Evolutionary conservation across 2,888 invertebrate genomes (phyloP), one percentile per base, ranked within the genome.

Genomic region (Malacosoma neustria): DNA sequence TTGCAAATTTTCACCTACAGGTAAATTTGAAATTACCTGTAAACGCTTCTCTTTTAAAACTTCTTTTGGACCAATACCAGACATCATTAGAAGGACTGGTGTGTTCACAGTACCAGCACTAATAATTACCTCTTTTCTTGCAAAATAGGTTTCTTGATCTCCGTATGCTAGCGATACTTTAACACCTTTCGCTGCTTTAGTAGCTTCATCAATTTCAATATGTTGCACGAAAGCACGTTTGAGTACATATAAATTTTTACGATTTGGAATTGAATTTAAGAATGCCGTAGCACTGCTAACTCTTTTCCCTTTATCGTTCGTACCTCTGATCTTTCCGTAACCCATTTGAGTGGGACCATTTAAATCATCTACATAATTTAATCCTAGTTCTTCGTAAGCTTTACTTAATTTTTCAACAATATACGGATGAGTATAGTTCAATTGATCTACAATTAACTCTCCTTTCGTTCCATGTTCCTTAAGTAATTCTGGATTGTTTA

Each of bases 231-330:
- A 71, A 0, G 77, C 48, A 14, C 73, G 56, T 44, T 81, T 85
- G 31, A 80, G 51, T 9, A 84, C 55, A 38, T 57, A 69, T 14
- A 85, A 60, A 51, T 84, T 84, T 11, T 59, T 49, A 6, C 80
- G 62, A 36, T 71, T 53, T 37, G 53, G 56, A 2, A 67, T 57
- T 14, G 71, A 63, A 40, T 62, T 75, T 3, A 84, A 46, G 41
- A 81, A 89, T 2, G 88, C 87, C 35, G 87, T 88, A 1, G 87
- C 84, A 7, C 88, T 86, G 51, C 88, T 88, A 7, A 88, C 88
- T 48, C 89, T 65, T 41, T 68, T 77, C 1, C 89, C 89, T 45
- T 84, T 72, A 41, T 86, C 46, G 36, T 77, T 74, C 1, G 80
- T 74, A 2, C 87, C 89, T 53, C 86, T 76, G 9, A 88, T 72